phyloP scores from a whole-genome alignment of 2,113 vertebrate species.

The Melanotaenia duboulayi region DNA sequence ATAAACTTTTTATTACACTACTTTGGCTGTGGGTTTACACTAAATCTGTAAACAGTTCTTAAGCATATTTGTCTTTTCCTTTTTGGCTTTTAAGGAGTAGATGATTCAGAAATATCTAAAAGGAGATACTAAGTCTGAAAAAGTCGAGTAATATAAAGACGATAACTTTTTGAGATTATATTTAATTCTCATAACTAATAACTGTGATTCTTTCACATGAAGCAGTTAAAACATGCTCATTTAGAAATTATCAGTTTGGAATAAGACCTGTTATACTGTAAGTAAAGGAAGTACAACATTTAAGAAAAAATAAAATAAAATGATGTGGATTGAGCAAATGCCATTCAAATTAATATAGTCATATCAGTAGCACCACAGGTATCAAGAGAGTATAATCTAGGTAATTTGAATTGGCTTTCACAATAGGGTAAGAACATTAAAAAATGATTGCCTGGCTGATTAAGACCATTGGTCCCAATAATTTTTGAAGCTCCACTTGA shows the following conservation, averaged over 20 bases:
- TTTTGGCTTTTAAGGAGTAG: conserved; percentile 50
- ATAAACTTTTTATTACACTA: conserved; percentile 42
- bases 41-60: conserved; percentile 53
- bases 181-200: conserved; percentile 22
- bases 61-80: conserved; percentile 61
- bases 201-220: conserved; percentile 28
- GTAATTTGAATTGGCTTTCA: not conserved
- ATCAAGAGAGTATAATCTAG: not conserved
- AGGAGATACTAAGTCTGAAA: conserved; percentile 38
- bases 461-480: no score
- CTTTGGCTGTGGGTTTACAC: conserved; percentile 42
- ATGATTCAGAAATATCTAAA: conserved; percentile 59
- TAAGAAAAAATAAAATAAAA: not conserved
- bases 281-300: not conserved
- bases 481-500: no score
- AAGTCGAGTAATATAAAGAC: conserved; percentile 34
- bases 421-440: not conserved
- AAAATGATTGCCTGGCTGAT: not conserved
- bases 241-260: conserved; percentile 17
- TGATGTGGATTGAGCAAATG: conserved; percentile 10
- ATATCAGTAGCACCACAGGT: not conserved
- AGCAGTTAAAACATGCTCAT: not conserved
- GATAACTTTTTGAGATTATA: conserved; percentile 29
- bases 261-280: conserved; percentile 16
- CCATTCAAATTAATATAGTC: not conserved